A percentile compares a stretch with the other conserved stretches of the same genome.
phyloP scores from a whole-genome alignment of 2,797 vertebrate species.

The Acomys russatus region DNA sequence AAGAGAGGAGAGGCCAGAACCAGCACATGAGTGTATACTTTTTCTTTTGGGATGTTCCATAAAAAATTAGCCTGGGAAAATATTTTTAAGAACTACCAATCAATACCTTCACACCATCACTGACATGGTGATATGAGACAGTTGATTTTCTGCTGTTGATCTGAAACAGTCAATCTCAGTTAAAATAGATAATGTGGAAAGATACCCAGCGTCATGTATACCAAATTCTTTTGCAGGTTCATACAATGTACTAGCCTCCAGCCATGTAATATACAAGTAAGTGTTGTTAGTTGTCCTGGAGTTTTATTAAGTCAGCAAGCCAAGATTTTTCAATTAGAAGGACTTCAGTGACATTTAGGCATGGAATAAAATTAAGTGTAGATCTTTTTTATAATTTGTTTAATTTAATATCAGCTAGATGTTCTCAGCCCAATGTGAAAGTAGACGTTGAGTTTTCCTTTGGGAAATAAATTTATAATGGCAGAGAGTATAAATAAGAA shows the following conservation, averaged over 20 bases:
- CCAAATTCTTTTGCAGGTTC: background rate
- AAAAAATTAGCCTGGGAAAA: constrained; percentile 48
- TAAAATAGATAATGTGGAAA: background rate
- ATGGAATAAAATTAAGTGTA: constrained; percentile 17
- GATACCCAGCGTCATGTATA: background rate
- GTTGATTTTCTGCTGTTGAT: background rate
- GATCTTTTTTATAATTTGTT: background rate
- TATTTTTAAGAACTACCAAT: constrained; percentile 11
- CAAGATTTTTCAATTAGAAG: constrained; percentile 51
- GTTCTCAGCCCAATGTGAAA: background rate
- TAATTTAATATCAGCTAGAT: constrained; percentile 61
- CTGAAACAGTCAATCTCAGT: constrained; percentile 10
- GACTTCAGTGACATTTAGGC: background rate
- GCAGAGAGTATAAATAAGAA: constrained; percentile 2
- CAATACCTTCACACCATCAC: background rate
- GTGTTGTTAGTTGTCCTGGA: background rate
- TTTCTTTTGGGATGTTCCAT: constrained; percentile 4
- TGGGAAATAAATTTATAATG: constrained; percentile 28
- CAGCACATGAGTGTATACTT: too few relatives aligned
- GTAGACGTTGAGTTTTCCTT: constrained; percentile 15
- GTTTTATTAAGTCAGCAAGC: constrained; percentile 14
- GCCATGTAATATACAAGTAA: background rate
- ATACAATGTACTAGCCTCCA: background rate
- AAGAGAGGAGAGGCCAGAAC: background rate
- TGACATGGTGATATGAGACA: background rate